Conservation (phyloP, 1,140 invertebrate species). For the Atta cephalotes region DNA sequence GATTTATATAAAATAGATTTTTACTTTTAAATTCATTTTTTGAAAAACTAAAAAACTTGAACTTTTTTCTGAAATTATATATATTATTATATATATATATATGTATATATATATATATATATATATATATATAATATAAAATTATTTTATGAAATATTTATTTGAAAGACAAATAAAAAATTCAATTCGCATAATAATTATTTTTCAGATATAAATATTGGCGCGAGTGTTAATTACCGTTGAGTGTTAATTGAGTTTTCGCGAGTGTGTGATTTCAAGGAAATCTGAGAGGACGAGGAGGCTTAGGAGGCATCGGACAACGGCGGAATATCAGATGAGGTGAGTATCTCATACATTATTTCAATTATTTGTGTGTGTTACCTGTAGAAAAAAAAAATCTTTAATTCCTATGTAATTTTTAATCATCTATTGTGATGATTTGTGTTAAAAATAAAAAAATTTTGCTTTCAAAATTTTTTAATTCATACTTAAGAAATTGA, state of each 20-base stretch:
- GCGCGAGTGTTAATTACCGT: not conserved
- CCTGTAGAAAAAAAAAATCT: not conserved
- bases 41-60: not conserved
- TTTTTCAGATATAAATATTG: not conserved
- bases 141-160: conserved; percentile 12
- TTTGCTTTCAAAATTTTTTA: not conserved
- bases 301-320: too few species aligned
- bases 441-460: not conserved
- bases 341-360: not conserved
- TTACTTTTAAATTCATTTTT: not conserved
- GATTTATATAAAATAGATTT: not conserved
- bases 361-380: not conserved
- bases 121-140: too few species aligned
- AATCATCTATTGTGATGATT: not conserved
- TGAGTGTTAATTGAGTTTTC: not conserved
- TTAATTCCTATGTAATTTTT: not conserved
- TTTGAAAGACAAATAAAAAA: not conserved
- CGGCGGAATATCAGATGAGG: too few species aligned
- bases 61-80: not conserved
- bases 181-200: not conserved
- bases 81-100: too few species aligned
- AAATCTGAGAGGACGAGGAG: too few species aligned
- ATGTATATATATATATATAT: too few species aligned
- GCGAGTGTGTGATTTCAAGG: too few species aligned
- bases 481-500: not conserved